Conservation (phyloP, 2,113 vertebrate genomes). For the Melanotaenia duboulayi region DNA sequence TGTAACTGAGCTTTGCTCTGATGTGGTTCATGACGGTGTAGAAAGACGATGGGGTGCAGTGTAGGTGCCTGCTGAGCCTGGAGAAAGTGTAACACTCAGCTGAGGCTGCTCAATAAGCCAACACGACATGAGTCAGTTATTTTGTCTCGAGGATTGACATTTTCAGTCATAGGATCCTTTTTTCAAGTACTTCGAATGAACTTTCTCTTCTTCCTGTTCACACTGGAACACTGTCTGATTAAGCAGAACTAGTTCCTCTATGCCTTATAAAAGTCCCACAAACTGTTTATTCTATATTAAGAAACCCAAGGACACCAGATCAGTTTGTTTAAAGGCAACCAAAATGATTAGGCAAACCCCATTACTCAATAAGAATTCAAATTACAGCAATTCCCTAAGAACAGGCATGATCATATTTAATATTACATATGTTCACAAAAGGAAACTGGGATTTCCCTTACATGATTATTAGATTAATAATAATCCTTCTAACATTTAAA, state of each 20-base stretch:
- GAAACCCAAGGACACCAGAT: constrained; percentile 9
- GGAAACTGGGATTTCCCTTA: constrained; percentile 1
- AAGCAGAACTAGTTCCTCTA: constrained; percentile 1
- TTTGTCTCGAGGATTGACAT: constrained; percentile 1
- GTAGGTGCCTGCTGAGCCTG: constrained; percentile 12
- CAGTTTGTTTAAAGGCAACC: not conserved
- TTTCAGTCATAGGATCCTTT: constrained; percentile 40
- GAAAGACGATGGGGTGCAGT: constrained; percentile 37
- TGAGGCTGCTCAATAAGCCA: constrained; percentile 13
- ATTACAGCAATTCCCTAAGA: constrained; percentile 1
- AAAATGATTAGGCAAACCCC: constrained; percentile 36
- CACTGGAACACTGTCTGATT: not conserved
- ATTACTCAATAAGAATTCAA: constrained; percentile 25
- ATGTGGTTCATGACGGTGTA: constrained; percentile 58
- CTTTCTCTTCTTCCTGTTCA: constrained; percentile 19
- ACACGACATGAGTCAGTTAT: constrained; percentile 26
- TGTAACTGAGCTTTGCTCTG: constrained; percentile 38
- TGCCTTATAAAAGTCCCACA: not conserved
- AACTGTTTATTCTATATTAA: constrained; percentile 9
- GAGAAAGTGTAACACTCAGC: constrained; percentile 13
- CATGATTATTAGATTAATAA: not conserved
- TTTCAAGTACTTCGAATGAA: constrained; percentile 28
- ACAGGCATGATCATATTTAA: not conserved
- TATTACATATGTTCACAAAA: not conserved
- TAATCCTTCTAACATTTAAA: too few species aligned